Evolutionary conservation across 2,797 vertebrate genomes (phyloP).

Genomic region (Masticophis lateralis): DNA sequence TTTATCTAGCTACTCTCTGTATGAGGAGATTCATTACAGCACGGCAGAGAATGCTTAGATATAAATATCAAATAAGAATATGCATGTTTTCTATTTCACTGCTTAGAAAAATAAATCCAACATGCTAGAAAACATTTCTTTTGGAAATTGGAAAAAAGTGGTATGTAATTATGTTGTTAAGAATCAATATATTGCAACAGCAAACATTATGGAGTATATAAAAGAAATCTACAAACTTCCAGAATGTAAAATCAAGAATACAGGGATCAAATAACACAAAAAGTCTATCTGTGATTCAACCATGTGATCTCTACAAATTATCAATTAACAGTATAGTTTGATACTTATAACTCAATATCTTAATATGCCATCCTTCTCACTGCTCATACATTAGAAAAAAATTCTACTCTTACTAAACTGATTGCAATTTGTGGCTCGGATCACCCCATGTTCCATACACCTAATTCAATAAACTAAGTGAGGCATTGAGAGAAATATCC

Average conservation of each 20-base stretch:
- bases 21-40: neutral
- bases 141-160: neutral
- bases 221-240: neutral
- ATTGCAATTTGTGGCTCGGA: neutral
- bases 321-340: neutral
- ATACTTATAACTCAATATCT: neutral
- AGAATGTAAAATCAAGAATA: neutral
- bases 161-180: neutral
- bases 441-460: too few relatives aligned
- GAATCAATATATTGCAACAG: neutral
- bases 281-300: neutral
- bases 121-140: neutral
- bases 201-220: neutral
- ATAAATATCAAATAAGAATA: neutral
- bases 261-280: neutral
- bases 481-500: neutral
- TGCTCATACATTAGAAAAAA: neutral
- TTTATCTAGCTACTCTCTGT: neutral
- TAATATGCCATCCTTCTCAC: neutral
- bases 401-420: neutral
- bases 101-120: neutral
- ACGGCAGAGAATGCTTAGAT: neutral
- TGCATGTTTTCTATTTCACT: neutral
- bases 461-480: neutral
- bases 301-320: neutral